These are phyloP conservation scores for Drosophila orosa DNA, from an alignment of 1,140 invertebrate genomes.

Conservation along the genomic window DNA sequence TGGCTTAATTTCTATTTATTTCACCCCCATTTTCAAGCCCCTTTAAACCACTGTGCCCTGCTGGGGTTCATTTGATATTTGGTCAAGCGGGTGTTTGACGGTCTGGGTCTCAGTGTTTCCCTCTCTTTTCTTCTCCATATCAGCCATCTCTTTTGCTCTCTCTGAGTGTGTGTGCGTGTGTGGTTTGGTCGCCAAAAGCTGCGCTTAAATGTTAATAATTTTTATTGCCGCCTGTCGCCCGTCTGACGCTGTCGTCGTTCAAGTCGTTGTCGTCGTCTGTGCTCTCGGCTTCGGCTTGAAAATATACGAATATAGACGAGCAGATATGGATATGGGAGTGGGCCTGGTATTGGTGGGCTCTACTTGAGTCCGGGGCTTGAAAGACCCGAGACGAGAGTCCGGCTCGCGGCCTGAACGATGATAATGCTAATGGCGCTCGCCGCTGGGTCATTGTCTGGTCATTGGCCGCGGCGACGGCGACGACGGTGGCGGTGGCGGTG, in stretches of 20 bases:
- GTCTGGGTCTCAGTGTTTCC: slow-evolving; percentile 34
- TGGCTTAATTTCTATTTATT: background rate
- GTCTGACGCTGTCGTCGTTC: slow-evolving; percentile 34
- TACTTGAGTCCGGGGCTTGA: slow-evolving; percentile 26
- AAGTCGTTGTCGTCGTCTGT: slow-evolving; percentile 28
- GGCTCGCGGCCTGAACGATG: slow-evolving; percentile 50
- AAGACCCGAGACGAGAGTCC: slow-evolving; percentile 34
- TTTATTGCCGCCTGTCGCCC: slow-evolving; percentile 71
- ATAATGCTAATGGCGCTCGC: slow-evolving; percentile 80
- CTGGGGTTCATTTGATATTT: slow-evolving; percentile 45
- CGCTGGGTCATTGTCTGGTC: slow-evolving; percentile 82
- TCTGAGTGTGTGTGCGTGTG: slow-evolving; percentile 47
- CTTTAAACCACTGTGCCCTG: slow-evolving; percentile 50
- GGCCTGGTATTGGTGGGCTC: slow-evolving; percentile 22
- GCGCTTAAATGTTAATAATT: slow-evolving; percentile 81
- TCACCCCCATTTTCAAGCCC: background rate
- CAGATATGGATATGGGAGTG: slow-evolving; percentile 34
- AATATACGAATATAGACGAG: slow-evolving; percentile 10
- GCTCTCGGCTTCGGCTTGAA: slow-evolving; percentile 23
- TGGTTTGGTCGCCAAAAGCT: slow-evolving; percentile 54
- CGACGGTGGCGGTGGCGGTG: slow-evolving; percentile 23
- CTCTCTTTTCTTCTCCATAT: background rate
- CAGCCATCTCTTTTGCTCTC: background rate
- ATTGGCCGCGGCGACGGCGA: slow-evolving; percentile 64
- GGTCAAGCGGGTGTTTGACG: slow-evolving; percentile 64